Evolutionary conservation across 2,888 invertebrate genomes (phyloP).

Genomic region (Allacma fusca): DNA sequence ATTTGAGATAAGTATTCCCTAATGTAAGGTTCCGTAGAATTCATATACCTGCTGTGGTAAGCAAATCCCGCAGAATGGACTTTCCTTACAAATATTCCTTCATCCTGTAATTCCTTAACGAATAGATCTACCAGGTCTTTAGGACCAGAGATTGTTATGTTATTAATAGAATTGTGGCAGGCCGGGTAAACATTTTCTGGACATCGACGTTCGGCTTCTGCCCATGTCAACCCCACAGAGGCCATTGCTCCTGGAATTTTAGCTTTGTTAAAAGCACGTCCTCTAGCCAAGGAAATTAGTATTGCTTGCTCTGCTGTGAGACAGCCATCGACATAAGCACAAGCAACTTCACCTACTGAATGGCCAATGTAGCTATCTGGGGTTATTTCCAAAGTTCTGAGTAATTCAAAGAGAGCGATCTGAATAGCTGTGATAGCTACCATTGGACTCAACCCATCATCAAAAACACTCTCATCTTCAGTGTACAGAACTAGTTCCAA

Average conservation of each 20-base stretch:
- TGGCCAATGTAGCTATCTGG: slow-evolving; percentile 97
- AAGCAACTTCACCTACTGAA: slow-evolving; percentile 91
- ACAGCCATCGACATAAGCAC: slow-evolving; percentile 95
- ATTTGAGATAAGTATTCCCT: slow-evolving; percentile 77
- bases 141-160: slow-evolving; percentile 92
- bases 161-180: slow-evolving; percentile 93
- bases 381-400: slow-evolving; percentile 76
- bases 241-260: slow-evolving; percentile 85
- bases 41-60: slow-evolving; percentile 93
- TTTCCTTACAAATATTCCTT: slow-evolving; percentile 81
- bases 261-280: slow-evolving; percentile 72
- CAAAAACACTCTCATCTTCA: slow-evolving; percentile 79
- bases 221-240: slow-evolving; percentile 86
- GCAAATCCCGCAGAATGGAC: slow-evolving; percentile 88
- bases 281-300: slow-evolving; percentile 79
- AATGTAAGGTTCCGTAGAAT: slow-evolving; percentile 81
- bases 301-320: slow-evolving; percentile 93
- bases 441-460: slow-evolving; percentile 87
- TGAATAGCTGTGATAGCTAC: slow-evolving; percentile 87
- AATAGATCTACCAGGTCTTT: slow-evolving; percentile 73
- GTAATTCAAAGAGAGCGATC: slow-evolving; percentile 88
- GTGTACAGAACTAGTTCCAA: slow-evolving; percentile 79
- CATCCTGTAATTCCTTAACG: slow-evolving; percentile 73
- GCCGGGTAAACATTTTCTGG: slow-evolving; percentile 83
- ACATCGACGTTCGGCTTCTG: slow-evolving; percentile 75